Percentiles rank a stretch among this genome's conserved stretches.
phyloP scores from a whole-genome alignment of 2,113 vertebrate genomes.

The Anguilla rostrata region DNA sequence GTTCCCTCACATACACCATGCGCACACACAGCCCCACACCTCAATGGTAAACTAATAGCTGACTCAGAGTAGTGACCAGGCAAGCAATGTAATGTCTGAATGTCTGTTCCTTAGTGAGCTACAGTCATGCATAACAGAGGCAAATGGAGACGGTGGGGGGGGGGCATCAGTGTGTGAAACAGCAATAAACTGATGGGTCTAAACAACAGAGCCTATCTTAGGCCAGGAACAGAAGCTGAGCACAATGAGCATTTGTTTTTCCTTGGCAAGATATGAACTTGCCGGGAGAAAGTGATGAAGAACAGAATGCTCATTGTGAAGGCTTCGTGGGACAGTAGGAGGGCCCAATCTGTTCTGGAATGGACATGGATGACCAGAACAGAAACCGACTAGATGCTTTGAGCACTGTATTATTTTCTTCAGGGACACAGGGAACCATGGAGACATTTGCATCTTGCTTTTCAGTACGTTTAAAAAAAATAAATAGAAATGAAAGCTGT shows the following conservation, averaged over 20 bases:
- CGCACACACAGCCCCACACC: not conserved
- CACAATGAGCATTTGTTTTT: slow-evolving; percentile 16
- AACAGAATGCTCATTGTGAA: slow-evolving; percentile 10
- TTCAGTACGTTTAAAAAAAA: too few relatives aligned
- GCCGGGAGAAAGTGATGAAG: not conserved
- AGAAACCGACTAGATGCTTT: not conserved
- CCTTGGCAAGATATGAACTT: slow-evolving; percentile 11
- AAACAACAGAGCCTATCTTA: not conserved
- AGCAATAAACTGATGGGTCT: slow-evolving; percentile 1
- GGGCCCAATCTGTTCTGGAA: not conserved
- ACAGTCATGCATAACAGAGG: not conserved
- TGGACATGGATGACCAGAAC: not conserved
- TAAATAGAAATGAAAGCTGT: too few relatives aligned
- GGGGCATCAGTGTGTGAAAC: not conserved
- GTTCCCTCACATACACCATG: not conserved
- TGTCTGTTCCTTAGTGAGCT: not conserved
- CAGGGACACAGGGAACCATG: not conserved
- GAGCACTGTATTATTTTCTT: not conserved
- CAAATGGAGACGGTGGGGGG: not conserved
- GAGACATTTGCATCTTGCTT: too few relatives aligned
- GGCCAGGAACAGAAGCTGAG: not conserved
- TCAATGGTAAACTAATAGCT: not conserved
- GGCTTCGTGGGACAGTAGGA: not conserved
- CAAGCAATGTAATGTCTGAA: not conserved
- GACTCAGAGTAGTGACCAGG: not conserved